Base-by-base conservation (phyloP, 1,140 invertebrate species). In the Ectropis grisescens region DNA sequence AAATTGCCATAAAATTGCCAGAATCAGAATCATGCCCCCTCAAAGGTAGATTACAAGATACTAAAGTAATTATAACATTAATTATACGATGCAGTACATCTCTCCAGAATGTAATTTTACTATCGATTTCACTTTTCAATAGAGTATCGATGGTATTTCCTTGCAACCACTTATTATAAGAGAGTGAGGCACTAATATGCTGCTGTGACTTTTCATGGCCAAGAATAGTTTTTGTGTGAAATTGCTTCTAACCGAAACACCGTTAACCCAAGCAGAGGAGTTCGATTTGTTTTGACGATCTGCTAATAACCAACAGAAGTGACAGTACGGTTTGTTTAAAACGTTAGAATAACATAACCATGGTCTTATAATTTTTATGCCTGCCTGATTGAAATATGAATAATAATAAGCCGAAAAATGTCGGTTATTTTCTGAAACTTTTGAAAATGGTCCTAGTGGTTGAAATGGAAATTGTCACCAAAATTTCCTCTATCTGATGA, bases 201-300 rank as follows among this genome's bases (percentile, higher is more conserved):
- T n/a, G n/a, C n/a, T n/a, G n/a, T n/a, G n/a, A n/a, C n/a, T n/a
- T 55, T 46, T 58, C 58, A 52, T 58, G 51, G 47, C 56, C 54
- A 51, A 40, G 38, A 31, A 54, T 47, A 55, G 30, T n/a, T n/a
- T 44, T 47, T 58, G 41, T 19, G 56, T 33, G 29, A 58, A 58
- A 54, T 55, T 57, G 34, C 53, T 54, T 59, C 47, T 49, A 50
- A 57, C 39, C n/a, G 50, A 50, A 54, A 52, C 49, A 51, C 44
- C 49, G 40, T 57, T 58, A 57, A 57, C 48, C 51, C 55, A 62
- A 19, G 52, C 46, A 40, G 44, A 47, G 35, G 47, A 57, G 43
- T 54, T 58, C 46, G 40, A 58, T 55, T 57, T 51, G 47, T 32
- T 54, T 57, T 59, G 43, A 45, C 44, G 57, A 45, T 59, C 44